These are phyloP conservation scores for Bombus soroeensis DNA, from an alignment of 1,140 invertebrate species.

Conservation along the genomic window DNA sequence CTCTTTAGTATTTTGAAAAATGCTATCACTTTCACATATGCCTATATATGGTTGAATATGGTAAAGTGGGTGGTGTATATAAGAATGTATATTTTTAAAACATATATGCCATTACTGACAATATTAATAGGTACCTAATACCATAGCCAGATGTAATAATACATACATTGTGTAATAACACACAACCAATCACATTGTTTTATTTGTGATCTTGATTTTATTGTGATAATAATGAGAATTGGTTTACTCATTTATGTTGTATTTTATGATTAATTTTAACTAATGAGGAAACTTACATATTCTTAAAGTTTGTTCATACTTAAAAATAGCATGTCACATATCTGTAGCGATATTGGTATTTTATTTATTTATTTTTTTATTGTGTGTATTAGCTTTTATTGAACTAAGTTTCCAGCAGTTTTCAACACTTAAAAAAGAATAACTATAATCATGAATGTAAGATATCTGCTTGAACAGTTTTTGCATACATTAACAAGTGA, in stretches of 20 bases:
- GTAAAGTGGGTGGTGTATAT: conserved; percentile 71
- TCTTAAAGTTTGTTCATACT: conserved; percentile 58
- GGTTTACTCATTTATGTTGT: conserved; percentile 68
- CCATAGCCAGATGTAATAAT: conserved; percentile 42
- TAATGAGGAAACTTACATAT: conserved; percentile 82
- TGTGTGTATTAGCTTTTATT: conserved; percentile 19
- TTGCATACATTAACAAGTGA: background rate
- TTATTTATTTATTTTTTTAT: conserved; percentile 35
- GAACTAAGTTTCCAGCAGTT: conserved; percentile 36
- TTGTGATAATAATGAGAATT: conserved; percentile 69
- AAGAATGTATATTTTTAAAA: conserved; percentile 36
- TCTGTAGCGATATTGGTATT: conserved; percentile 24
- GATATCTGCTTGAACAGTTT: background rate
- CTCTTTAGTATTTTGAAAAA: conserved; percentile 31
- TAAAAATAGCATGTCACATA: conserved; percentile 25
- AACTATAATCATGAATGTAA: background rate
- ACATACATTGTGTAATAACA: conserved; percentile 36
- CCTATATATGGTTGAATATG: conserved; percentile 53
- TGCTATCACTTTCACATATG: conserved; percentile 32
- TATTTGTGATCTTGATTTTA: conserved; percentile 60
- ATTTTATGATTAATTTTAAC: conserved; percentile 73
- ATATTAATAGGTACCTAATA: conserved; percentile 46
- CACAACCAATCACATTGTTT: conserved; percentile 37
- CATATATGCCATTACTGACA: conserved; percentile 41
- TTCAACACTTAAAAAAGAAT: conserved; percentile 44